Evolutionary conservation across 2,113 vertebrate species (phyloP).

Genomic region (Lichenostomus cassidix): DNA sequence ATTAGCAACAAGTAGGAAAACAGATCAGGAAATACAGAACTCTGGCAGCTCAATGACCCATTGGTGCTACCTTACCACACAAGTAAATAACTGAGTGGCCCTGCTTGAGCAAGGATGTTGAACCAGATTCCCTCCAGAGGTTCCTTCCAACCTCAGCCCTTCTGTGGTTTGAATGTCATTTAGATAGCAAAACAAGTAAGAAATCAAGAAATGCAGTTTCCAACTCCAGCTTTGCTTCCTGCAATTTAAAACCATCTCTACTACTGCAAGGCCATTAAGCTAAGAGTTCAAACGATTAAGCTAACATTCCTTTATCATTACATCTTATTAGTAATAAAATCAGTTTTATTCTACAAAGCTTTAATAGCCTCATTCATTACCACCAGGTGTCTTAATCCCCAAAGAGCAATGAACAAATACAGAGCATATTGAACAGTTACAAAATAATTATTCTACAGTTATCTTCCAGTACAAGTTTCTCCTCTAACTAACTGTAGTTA

Average conservation of each 20-base stretch:
- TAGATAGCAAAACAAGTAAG: neutral
- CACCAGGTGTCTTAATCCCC: neutral
- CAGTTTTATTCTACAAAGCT: slow-evolving; percentile 10
- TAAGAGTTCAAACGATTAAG: neutral
- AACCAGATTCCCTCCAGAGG: neutral
- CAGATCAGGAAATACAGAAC: neutral
- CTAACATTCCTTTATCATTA: slow-evolving; percentile 8
- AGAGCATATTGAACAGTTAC: neutral
- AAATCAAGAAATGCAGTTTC: neutral
- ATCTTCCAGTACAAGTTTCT: neutral
- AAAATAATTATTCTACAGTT: neutral
- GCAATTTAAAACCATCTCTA: neutral
- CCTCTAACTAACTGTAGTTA: neutral
- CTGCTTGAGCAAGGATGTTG: neutral
- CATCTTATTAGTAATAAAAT: neutral
- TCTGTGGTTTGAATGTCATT: neutral
- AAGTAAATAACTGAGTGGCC: neutral
- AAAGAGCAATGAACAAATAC: neutral
- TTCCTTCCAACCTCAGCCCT: neutral
- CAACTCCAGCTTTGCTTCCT: neutral
- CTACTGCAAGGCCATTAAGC: neutral
- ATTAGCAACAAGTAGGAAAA: neutral
- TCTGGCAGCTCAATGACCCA: neutral
- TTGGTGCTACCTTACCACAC: neutral
- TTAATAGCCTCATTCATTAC: slow-evolving; percentile 8